Percentiles rank a stretch among this genome's conserved stretches.
Conservation (phyloP, 1,140 invertebrate genomes). For the Oncopeltus fasciatus region DNA sequence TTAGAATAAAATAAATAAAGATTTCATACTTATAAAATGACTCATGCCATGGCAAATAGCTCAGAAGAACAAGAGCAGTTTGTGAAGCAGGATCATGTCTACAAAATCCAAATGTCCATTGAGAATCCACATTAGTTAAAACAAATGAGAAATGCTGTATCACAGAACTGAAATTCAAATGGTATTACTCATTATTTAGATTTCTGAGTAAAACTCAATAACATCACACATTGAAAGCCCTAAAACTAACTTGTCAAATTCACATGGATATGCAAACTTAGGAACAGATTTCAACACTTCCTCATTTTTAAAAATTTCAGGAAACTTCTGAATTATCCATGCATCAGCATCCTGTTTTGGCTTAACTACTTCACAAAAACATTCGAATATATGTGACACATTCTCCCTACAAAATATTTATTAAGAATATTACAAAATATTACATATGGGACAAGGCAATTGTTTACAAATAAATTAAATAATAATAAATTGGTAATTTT, state of each 20-base stretch:
- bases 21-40: constrained; percentile 67
- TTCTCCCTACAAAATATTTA: constrained; percentile 47
- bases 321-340: constrained; percentile 64
- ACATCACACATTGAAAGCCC: no score
- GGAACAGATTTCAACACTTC: constrained; percentile 65
- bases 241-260: constrained; percentile 62
- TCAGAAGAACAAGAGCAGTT: constrained; percentile 61
- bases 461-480: no score
- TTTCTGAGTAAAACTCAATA: neutral
- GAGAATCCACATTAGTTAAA: constrained; percentile 79
- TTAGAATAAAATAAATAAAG: constrained; percentile 1
- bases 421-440: no score
- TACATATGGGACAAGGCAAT: no score
- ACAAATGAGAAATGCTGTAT: constrained; percentile 87
- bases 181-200: neutral
- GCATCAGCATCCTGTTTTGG: constrained; percentile 42
- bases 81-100: constrained; percentile 72
- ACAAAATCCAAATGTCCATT: constrained; percentile 92
- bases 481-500: no score
- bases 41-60: constrained; percentile 88
- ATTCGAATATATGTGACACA: constrained; percentile 64
- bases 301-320: constrained; percentile 53
- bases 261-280: constrained; percentile 73
- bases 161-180: constrained; percentile 38
- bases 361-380: constrained; percentile 65